Conservation (phyloP, 2,888 invertebrate genomes). For the Hypomecis atomaria region DNA sequence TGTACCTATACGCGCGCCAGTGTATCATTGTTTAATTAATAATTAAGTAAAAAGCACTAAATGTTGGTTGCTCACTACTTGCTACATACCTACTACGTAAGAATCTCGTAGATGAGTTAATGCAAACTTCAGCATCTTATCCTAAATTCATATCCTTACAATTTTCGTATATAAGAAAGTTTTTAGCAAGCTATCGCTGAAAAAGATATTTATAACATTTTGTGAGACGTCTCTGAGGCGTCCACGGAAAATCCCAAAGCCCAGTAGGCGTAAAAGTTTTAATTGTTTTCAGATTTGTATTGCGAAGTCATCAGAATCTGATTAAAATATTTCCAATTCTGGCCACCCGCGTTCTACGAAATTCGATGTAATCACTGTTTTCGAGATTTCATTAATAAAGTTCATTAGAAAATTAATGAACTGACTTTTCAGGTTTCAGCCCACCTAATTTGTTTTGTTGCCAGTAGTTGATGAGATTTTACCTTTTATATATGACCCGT, state of each 20-base stretch:
- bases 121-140: too few species aligned
- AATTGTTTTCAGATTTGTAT: conserved; percentile 5
- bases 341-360: background rate
- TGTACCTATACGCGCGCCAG: too few species aligned
- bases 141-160: too few species aligned
- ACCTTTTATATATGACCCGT: too few species aligned
- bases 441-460: too few species aligned
- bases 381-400: background rate
- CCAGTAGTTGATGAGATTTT: too few species aligned
- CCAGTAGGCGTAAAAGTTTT: background rate
- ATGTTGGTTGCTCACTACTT: too few species aligned
- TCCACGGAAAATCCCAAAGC: background rate
- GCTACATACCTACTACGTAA: too few species aligned
- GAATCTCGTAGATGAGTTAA: too few species aligned
- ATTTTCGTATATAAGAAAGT: background rate
- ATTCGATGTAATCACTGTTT: background rate
- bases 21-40: too few species aligned
- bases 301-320: background rate
- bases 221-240: background rate
- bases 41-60: too few species aligned
- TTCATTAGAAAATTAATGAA: background rate
- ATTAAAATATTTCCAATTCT: background rate
- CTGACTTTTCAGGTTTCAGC: too few species aligned
- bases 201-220: background rate
- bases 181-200: background rate